Percentiles rank a stretch among this genome's conserved stretches.
These are phyloP conservation scores for Phalera bucephala DNA, from an alignment of 2,888 invertebrate species.

Conservation along the genomic window DNA sequence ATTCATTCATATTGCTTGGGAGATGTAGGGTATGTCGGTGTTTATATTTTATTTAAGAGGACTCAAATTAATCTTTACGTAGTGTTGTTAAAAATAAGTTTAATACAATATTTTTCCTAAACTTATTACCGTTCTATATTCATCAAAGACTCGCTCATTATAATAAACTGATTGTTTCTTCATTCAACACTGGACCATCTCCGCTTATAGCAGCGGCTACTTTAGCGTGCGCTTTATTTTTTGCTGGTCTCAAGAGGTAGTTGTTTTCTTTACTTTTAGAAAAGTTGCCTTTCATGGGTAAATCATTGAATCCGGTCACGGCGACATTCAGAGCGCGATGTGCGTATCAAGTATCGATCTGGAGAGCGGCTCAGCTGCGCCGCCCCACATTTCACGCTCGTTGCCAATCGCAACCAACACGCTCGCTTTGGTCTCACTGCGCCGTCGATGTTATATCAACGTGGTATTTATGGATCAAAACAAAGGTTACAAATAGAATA, in stretches of 20 bases:
- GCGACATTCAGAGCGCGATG: slow-evolving; percentile 66
- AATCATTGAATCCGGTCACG: slow-evolving; percentile 62
- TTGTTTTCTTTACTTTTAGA: slow-evolving; percentile 40
- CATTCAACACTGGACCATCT: slow-evolving; percentile 22
- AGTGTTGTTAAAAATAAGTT: too few species aligned
- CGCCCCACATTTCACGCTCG: slow-evolving; percentile 72
- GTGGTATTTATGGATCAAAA: slow-evolving; percentile 46
- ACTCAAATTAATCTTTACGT: too few species aligned
- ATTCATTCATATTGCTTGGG: too few species aligned
- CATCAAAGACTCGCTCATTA: too few species aligned
- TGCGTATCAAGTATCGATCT: slow-evolving; percentile 78
- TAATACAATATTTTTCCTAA: too few species aligned
- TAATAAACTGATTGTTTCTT: too few species aligned
- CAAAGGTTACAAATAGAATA: slow-evolving; percentile 40
- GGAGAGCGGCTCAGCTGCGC: slow-evolving; percentile 66
- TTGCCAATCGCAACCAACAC: slow-evolving; percentile 57
- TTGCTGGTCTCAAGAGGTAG: slow-evolving; percentile 16
- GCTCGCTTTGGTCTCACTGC: slow-evolving; percentile 35
- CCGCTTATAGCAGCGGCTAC: slow-evolving; percentile 29
- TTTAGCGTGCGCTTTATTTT: slow-evolving; percentile 28
- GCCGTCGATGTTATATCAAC: slow-evolving; percentile 24
- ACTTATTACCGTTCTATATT: too few species aligned
- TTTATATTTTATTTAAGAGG: too few species aligned
- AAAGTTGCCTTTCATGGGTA: slow-evolving; percentile 39
- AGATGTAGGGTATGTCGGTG: too few species aligned